phyloP scores from a whole-genome alignment of 2,888 invertebrate genomes.

The Perithous albicinctus region DNA sequence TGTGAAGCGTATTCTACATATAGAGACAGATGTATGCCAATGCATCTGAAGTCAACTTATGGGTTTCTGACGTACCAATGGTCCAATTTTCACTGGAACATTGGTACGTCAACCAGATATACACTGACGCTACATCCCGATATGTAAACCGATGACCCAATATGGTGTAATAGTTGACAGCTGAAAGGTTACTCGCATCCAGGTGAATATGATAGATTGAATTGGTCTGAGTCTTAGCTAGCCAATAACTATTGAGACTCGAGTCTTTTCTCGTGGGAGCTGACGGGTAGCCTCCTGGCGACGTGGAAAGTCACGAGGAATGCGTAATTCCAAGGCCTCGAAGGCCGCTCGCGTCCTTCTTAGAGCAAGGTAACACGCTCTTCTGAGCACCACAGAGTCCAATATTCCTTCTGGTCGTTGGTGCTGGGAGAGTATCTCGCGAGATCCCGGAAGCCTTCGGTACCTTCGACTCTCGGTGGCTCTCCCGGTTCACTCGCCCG shows the following conservation, averaged over 20 bases:
- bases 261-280: conserved; percentile 32
- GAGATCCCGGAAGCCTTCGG: conserved; percentile 60
- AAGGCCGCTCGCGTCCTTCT: conserved; percentile 45
- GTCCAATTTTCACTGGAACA: too few relatives aligned
- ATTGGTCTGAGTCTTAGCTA: not conserved
- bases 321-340: conserved; percentile 63
- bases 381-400: conserved; percentile 20
- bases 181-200: not conserved
- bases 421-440: conserved; percentile 56
- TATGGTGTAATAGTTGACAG: too few relatives aligned
- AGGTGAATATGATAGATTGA: not conserved
- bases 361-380: conserved; percentile 9
- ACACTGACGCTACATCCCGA: too few relatives aligned
- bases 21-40: too few relatives aligned
- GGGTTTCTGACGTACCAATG: too few relatives aligned
- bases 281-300: conserved; percentile 21
- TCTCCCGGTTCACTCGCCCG: conserved; percentile 26
- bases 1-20: too few relatives aligned
- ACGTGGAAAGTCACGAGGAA: conserved; percentile 52
- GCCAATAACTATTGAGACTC: not conserved
- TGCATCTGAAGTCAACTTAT: too few relatives aligned
- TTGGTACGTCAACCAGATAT: too few relatives aligned
- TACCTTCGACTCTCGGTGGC: conserved; percentile 47
- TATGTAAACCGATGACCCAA: too few relatives aligned
- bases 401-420: conserved; percentile 55